These are phyloP conservation scores for Xanthostigma xanthostigma DNA, from an alignment of 2,888 invertebrate genomes.

Conservation along the genomic window DNA sequence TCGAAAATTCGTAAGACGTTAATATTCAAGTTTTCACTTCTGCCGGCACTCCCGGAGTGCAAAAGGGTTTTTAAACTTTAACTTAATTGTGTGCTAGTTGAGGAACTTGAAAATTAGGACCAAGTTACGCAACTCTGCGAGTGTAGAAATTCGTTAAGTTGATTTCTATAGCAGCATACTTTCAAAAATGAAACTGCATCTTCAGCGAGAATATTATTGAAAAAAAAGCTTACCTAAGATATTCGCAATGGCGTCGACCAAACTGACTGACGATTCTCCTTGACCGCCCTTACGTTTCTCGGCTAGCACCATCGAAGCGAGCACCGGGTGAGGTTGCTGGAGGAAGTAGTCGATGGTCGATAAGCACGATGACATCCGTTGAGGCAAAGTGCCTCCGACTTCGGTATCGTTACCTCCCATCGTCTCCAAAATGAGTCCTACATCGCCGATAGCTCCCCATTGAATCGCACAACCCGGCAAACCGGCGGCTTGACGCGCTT, in stretches of 20 bases:
- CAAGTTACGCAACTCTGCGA: too few species aligned
- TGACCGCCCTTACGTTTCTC: conserved; percentile 56
- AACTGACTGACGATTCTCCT: conserved; percentile 39
- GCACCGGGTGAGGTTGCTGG: conserved; percentile 72
- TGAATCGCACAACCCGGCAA: conserved; percentile 83
- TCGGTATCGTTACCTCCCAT: conserved; percentile 83
- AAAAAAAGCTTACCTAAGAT: conserved; percentile 47
- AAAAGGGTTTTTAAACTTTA: too few species aligned
- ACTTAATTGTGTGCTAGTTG: too few species aligned
- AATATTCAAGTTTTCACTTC: too few species aligned
- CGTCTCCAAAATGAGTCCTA: conserved; percentile 79
- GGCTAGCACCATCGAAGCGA: conserved; percentile 74
- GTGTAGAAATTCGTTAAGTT: too few species aligned
- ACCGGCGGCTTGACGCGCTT: conserved; percentile 66
- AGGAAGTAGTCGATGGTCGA: conserved; percentile 78
- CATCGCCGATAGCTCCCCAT: conserved; percentile 99
- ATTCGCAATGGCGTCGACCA: conserved; percentile 71
- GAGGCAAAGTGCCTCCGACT: conserved; percentile 91
- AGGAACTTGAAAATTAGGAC: too few species aligned
- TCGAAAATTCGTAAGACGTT: too few species aligned
- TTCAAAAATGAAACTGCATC: too few species aligned
- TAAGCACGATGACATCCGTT: conserved; percentile 88
- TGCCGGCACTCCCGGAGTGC: too few species aligned
- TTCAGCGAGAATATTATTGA: too few species aligned
- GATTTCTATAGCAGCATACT: too few species aligned